A percentile compares a stretch with the other conserved stretches of the same genome.
Conservation (phyloP, 2,113 vertebrate species). For the Pseudonaja textilis region DNA sequence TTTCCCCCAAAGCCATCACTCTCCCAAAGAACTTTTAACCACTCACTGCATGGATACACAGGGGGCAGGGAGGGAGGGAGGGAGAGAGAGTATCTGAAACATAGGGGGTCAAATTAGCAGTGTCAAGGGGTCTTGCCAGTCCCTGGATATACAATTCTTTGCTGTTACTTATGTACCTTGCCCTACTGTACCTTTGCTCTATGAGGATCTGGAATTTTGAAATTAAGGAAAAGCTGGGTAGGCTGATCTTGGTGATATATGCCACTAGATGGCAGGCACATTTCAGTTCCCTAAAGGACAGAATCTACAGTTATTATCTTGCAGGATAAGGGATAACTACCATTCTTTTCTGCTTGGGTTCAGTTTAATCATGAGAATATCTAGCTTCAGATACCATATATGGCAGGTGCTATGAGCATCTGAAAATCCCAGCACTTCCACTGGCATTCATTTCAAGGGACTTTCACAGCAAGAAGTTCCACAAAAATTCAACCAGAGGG, state of each 20-base stretch:
- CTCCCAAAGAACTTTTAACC: too few relatives aligned
- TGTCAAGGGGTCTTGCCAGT: too few relatives aligned
- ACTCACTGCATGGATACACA: too few relatives aligned
- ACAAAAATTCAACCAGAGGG: background rate
- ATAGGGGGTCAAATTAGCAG: too few relatives aligned
- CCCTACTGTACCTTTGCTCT: background rate
- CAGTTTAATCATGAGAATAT: background rate
- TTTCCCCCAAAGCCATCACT: too few relatives aligned
- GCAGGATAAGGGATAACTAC: background rate
- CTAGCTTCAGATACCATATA: background rate
- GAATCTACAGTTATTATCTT: background rate
- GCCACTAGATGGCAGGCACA: slow-evolving; percentile 15
- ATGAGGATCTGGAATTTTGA: background rate
- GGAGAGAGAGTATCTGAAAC: too few relatives aligned
- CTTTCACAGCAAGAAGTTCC: background rate
- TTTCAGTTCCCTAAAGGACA: background rate
- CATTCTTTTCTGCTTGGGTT: background rate
- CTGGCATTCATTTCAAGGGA: background rate
- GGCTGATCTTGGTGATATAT: background rate
- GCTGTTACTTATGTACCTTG: background rate
- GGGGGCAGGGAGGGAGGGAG: too few relatives aligned
- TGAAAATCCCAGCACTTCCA: background rate
- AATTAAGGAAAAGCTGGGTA: background rate
- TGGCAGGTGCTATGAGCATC: background rate
- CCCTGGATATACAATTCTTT: background rate